Evolutionary conservation across 2,888 invertebrate species (phyloP), one percentile per base, ranked within the genome.

Genomic region (Adelognathus sp.): DNA sequence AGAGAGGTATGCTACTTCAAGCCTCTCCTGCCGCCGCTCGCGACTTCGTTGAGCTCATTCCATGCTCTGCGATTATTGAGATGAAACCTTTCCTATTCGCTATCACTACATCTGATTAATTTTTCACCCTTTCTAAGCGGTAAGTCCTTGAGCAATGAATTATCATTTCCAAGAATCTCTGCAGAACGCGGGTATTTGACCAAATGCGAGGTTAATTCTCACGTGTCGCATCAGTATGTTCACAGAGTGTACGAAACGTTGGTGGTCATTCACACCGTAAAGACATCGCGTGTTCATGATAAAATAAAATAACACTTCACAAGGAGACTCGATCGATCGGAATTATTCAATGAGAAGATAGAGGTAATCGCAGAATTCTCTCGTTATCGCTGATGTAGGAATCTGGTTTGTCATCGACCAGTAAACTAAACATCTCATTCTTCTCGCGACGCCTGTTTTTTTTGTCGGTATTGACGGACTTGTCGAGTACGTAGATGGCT

Each of bases 401-500:
- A 24, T 52, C 52, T 66, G 14, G 0, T 11, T 52, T 52, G 39
- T 27, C 52, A 21, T 21, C 36, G 14, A n/a, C 24, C 39, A 14
- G 5, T 52, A 36, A 50, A 27, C 14, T 27, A 9, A 4, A 7
- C 11, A 21, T n/a, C n/a, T n/a, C n/a, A 11, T n/a, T 21, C 21
- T 14, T 27, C 21, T 9, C n/a, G 14, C 9, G 33, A 36, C 21
- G 36, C 33, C 18, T 18, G 54, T 54, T 29, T 31, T 5, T 52
- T 27, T 27, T 31, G 44, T 46, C 7, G 3, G 14, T 36, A 11
- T 52, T 36, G 16, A 52, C 36, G 52, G 39, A 52, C 24, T 24
- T 36, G 24, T n/a, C 33, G 52, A 27, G 24, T n/a, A 50, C 33
- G 36, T 52, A 66, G 39, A 36, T 66, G 52, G 52, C 50, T 64